These are phyloP conservation scores for Tinea pellionella DNA, from an alignment of 2,888 invertebrate species.

Conservation along the genomic window DNA sequence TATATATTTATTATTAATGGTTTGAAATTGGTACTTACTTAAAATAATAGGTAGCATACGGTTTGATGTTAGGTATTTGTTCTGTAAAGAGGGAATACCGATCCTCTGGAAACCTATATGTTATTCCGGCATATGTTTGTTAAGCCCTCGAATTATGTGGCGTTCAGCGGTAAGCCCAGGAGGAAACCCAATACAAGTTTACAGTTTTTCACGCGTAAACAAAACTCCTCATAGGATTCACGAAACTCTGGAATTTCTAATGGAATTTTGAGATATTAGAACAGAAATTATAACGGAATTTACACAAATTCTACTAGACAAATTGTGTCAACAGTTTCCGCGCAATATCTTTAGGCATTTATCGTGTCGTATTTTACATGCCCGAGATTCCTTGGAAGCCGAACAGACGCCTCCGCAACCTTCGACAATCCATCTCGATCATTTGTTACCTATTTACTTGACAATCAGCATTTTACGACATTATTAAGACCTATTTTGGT, in stretches of 20 bases:
- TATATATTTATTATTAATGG: too few species aligned
- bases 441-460: background rate
- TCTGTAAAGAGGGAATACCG: too few species aligned
- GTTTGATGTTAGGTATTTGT: too few species aligned
- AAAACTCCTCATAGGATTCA: background rate
- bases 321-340: background rate
- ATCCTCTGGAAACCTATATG: constrained; percentile 34
- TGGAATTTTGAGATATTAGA: background rate
- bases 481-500: background rate
- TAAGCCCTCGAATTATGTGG: constrained; percentile 47
- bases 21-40: too few species aligned
- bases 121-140: constrained; percentile 43
- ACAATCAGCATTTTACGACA: background rate
- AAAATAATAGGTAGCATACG: too few species aligned
- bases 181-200: constrained; percentile 36
- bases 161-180: constrained; percentile 40
- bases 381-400: constrained; percentile 1
- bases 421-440: constrained; percentile 3
- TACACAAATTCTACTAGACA: background rate
- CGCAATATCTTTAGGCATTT: constrained; percentile 2
- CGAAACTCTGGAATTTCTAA: background rate
- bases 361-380: constrained; percentile 9
- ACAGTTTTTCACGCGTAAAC: constrained; percentile 29
- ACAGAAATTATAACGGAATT: background rate
- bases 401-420: constrained; percentile 5